Base-by-base conservation (phyloP, 2,888 invertebrate species). In the Eupeodes luniger region DNA sequence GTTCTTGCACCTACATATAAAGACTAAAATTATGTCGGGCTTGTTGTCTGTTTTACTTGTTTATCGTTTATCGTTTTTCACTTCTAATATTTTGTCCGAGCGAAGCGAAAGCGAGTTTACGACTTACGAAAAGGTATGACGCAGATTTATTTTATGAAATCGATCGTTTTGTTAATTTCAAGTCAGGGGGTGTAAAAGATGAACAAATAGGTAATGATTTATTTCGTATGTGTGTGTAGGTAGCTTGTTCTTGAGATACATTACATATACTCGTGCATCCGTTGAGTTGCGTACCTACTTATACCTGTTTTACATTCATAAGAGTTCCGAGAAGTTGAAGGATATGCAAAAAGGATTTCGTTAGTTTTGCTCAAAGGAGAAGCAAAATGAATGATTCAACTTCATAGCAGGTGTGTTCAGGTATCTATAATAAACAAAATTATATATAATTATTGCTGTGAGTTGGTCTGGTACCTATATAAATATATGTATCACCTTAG, bases 91-190 rank as follows among this genome's bases (percentile, higher is more conserved):
- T 47, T 47, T 47, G 47, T 16, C 12, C 12, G 47, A 47, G 19
- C 47, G 27, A 27, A 27, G 27, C 27, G 27, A 27, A 27, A 27
- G 27, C 27, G 19, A 36, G 9, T 19, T 11, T 59, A 14, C 2
- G 27, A 27, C 27, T 27, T 27, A 27, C 27, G 27, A 27, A 27
- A 27, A 27, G 27, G 27, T 47, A 27, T 66, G 64, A 66, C 64
- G 64, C 64, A 66, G 64, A 66, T 66, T 47, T 66, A 47, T 47
- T 66, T 47, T 47, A 61, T 61, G 61, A 61, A 61, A 61, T 61
- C 61, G 61, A 61, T 61, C 61, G 61, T 61, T 57, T 34, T 12
- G 57, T 27, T 27, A 27, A 57, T 57, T 12, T 57, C 14, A 12
- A 34, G 57, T 57, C 57, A 57, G 57, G 57, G 57, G 57, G 57